Conservation (phyloP, 2,113 vertebrate genomes). For the Hippocampus barbouri region DNA sequence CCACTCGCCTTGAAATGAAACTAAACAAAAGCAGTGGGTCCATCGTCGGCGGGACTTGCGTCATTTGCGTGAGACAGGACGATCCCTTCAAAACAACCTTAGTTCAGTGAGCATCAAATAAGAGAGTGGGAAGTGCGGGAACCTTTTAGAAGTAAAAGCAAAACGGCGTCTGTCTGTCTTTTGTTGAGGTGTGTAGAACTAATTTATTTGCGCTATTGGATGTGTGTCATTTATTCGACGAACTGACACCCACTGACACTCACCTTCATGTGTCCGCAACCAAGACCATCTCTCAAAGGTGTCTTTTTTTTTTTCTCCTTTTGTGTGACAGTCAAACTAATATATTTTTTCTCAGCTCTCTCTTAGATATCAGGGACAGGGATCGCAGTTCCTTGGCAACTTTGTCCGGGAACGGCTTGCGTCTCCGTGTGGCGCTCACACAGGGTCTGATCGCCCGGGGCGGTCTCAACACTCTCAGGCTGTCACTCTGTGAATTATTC, state of each 20-base stretch:
- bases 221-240: not conserved
- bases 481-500: constrained; percentile 66
- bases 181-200: not conserved
- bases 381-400: constrained; percentile 47
- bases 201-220: not conserved
- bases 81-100: not conserved
- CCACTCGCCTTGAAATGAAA: not conserved
- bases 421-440: constrained; percentile 55
- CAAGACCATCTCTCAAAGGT: constrained; percentile 8
- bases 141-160: not conserved
- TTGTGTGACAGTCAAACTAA: constrained; percentile 23
- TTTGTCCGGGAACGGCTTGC: constrained; percentile 42
- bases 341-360: constrained; percentile 14
- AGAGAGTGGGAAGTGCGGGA: too few relatives aligned
- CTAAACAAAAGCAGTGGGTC: not conserved
- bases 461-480: constrained; percentile 41
- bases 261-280: not conserved
- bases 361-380: constrained; percentile 22
- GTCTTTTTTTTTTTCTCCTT: constrained; percentile 7
- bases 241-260: not conserved
- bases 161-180: not conserved
- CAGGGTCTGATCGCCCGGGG: constrained; percentile 52
- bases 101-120: not conserved
- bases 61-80: not conserved
- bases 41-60: too few relatives aligned